Base-by-base conservation (phyloP, 1,140 invertebrate genomes). In the Zelostemma sp. region DNA sequence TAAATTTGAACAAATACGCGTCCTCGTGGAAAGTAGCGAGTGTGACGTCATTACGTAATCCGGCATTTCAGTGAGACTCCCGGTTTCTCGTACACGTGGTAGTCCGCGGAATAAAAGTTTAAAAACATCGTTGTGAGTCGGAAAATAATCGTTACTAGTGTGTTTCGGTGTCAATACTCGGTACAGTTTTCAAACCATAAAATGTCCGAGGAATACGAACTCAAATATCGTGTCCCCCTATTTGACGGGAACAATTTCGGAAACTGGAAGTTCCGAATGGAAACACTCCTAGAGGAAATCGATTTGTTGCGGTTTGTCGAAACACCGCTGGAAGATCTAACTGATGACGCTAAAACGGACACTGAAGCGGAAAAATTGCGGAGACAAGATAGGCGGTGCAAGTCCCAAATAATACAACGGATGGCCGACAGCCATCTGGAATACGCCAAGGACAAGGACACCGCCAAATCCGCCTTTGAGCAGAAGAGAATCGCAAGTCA, bases 381-480 rank as follows among this genome's bases (percentile, higher is more conserved):
- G 8, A 14, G 6, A 43, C 1, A 2, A 9, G 40, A 43, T 9
- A 4, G 11, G 16, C 5, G 15, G 40, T 43, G 40, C 16, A 49
- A 38, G n/a, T 60, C 57, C 1, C 46, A 57, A 16, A 47, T 73
- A 11, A 56, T 74, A 18, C 66, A 70, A 51, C 11, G 56, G 9
- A 72, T 76, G 9, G 66, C 63, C 0, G 69, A 76, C n/a, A 65
- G 47, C 19, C 69, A 76, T 43, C 11, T 74, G 31, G 66, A 74
- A 53, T 74, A 74, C 40, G 57, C 51, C 1, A 72, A 70, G 46
- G 65, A 72, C n/a, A 56, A 46, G 41, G 35, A 21, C 8, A 68
- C 51, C 1, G n/a, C 64, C 0, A 31, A 25, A 1, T 6, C 43
- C 1, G 65, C 56, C 5, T 75, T 75, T 56, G 66, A 69, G 35